Conservation (phyloP, 1,140 invertebrate species). For the Aphidius ervi region DNA sequence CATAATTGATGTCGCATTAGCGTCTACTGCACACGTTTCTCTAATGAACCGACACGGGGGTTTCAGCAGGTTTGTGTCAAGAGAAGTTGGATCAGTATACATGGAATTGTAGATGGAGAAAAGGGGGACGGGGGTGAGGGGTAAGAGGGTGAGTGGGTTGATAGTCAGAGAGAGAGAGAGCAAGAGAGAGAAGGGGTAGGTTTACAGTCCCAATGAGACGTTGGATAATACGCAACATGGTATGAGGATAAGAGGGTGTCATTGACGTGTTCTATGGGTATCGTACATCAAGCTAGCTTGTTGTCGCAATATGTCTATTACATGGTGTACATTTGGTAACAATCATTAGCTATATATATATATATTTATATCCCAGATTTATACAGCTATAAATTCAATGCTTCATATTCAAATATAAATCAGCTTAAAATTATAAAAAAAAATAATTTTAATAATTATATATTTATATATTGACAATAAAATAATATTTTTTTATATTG, state of each 20-base stretch:
- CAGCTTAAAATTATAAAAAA: too few relatives aligned
- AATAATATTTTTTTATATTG: too few relatives aligned
- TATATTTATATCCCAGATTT: too few relatives aligned
- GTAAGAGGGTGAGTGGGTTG: background rate
- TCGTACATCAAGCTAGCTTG: conserved; percentile 19
- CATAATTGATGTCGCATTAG: conserved; percentile 48
- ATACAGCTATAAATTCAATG: too few relatives aligned
- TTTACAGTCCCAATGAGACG: background rate
- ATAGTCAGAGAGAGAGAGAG: background rate
- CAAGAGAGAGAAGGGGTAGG: background rate
- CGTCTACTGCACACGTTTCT: conserved; percentile 33
- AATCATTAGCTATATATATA: too few relatives aligned
- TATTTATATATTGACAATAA: too few relatives aligned
- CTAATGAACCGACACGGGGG: conserved; percentile 37
- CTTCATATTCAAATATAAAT: too few relatives aligned
- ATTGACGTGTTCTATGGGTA: conserved; percentile 20
- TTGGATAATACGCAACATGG: background rate
- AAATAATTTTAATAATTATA: too few relatives aligned
- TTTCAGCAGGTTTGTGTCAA: too few relatives aligned
- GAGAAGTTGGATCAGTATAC: conserved; percentile 6
- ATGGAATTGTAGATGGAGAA: background rate
- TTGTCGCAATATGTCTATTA: conserved; percentile 21
- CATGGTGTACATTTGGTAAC: too few relatives aligned
- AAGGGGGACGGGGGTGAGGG: background rate
- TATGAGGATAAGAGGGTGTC: conserved; percentile 4